phyloP scores from a whole-genome alignment of 2,113 vertebrate genomes.

The Murina feae region DNA sequence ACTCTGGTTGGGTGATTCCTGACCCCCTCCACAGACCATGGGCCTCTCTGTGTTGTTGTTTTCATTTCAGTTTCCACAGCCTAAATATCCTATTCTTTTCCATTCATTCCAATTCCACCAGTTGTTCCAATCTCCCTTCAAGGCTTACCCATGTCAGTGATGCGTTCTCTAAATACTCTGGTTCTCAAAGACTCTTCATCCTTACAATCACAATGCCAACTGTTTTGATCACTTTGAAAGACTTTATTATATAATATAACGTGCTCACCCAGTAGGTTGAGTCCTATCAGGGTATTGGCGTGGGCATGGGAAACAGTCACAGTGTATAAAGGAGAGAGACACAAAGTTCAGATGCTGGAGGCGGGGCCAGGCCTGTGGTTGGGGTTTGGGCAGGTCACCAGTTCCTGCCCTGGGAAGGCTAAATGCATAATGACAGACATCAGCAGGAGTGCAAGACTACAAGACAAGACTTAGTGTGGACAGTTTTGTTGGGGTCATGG shows the following conservation, averaged over 20 bases:
- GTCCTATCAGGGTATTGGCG: neutral
- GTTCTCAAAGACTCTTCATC: neutral
- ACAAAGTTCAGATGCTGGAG: neutral
- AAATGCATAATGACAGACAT: neutral
- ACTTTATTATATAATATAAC: neutral
- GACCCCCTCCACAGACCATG: rapidly evolving
- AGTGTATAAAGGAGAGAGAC: neutral
- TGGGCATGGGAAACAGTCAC: no score
- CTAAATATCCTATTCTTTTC: neutral
- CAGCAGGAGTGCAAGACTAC: neutral
- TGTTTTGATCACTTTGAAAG: neutral
- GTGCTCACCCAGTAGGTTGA: neutral
- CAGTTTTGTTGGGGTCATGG: rapidly evolving
- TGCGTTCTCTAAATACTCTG: neutral
- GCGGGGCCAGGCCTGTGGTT: rapidly evolving
- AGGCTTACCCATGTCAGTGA: neutral
- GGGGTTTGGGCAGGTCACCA: neutral
- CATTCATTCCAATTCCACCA: neutral
- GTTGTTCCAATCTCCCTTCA: neutral
- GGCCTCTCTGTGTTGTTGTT: neutral
- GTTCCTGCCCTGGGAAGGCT: neutral
- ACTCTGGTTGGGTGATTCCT: neutral
- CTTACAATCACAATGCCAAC: neutral
- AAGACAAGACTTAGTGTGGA: neutral
- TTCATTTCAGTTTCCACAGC: neutral